Base-by-base conservation (phyloP, 1,140 invertebrate genomes). In the Alviniconcha marisindica region DNA sequence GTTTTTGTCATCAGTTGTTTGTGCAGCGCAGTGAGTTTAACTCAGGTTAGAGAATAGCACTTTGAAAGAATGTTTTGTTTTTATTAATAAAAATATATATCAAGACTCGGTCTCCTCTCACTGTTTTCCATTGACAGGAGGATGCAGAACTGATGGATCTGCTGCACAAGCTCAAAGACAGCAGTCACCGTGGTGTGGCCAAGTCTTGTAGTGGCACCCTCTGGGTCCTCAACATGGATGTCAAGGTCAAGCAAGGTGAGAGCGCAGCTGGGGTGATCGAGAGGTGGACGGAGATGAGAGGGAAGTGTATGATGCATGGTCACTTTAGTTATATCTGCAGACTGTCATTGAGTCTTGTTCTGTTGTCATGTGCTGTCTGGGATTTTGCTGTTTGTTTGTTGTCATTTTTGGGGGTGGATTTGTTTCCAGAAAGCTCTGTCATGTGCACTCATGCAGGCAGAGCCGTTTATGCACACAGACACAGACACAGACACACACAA, bases 141-240 rank as follows among this genome's bases (percentile, higher is more conserved):
- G 73, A 76, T 36, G 21, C 21, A 51, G 40, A 10, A 14, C 73
- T 76, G 73, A 76, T 76, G 42, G 44, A 51, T 28, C 73, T 3
- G 14, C 44, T 76, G 73, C 5, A 76, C 24, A 76, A 31, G 10
- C 73, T 51, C 21, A 76, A 76, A 42, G 10, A 51, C 40, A 48
- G 44, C 44, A 48, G 44, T 28, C 40, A 76, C 31, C 33, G 18
- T 14, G 44, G 40, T 7, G 44, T 76, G 40, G 73, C 73, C 73
- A 48, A 33, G 73, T 33, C 40, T 14, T 48, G 40, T 18, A 76
- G 28, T 51, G 73, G 73, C 2, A 42, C 73, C 21, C 44, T 76
- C 42, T 76, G 73, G 73, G 73, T 76, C n/a, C 44, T 76, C 0
- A 51, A 76, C 42, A 48, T 76, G 73, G 44, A 54, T 42, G 18